Evolutionary conservation across 2,888 invertebrate species (phyloP).

Genomic region (Deroplatys truncata): DNA sequence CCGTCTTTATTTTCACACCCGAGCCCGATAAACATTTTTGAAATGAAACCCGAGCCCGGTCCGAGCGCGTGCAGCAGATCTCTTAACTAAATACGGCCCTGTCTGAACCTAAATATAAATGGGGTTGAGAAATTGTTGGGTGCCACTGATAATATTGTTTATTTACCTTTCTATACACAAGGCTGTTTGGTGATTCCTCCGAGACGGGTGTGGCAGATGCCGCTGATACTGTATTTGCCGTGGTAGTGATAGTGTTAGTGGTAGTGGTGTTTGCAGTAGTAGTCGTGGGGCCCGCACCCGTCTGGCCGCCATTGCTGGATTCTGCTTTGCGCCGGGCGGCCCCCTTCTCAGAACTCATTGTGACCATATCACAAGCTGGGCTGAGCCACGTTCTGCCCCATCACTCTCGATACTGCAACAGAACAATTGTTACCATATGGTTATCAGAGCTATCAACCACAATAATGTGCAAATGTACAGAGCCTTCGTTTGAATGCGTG

Average conservation of each 20-base stretch:
- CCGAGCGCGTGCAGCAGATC: too few relatives aligned
- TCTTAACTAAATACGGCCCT: too few relatives aligned
- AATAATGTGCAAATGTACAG: too few relatives aligned
- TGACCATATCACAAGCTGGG: constrained; percentile 54
- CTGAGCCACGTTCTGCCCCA: neutral
- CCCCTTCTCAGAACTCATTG: constrained; percentile 62
- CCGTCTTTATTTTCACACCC: too few relatives aligned
- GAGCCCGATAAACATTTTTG: too few relatives aligned
- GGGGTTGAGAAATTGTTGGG: too few relatives aligned
- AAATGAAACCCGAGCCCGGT: too few relatives aligned
- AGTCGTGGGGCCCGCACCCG: constrained; percentile 34
- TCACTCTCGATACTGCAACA: neutral
- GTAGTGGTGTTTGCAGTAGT: constrained; percentile 46
- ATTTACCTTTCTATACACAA: constrained; percentile 80
- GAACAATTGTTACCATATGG: too few relatives aligned
- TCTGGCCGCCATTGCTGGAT: constrained; percentile 44
- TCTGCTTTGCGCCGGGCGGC: constrained; percentile 55
- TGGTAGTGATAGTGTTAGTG: constrained; percentile 58
- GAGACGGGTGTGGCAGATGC: constrained; percentile 36
- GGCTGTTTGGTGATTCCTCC: constrained; percentile 82
- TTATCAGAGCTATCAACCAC: too few relatives aligned
- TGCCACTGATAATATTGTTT: neutral
- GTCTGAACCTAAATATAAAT: too few relatives aligned
- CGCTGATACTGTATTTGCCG: constrained; percentile 46
- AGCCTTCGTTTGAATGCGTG: too few relatives aligned